These are phyloP conservation scores for Paralichthys olivaceus DNA, from an alignment of 2,113 vertebrate genomes.

Conservation along the genomic window DNA sequence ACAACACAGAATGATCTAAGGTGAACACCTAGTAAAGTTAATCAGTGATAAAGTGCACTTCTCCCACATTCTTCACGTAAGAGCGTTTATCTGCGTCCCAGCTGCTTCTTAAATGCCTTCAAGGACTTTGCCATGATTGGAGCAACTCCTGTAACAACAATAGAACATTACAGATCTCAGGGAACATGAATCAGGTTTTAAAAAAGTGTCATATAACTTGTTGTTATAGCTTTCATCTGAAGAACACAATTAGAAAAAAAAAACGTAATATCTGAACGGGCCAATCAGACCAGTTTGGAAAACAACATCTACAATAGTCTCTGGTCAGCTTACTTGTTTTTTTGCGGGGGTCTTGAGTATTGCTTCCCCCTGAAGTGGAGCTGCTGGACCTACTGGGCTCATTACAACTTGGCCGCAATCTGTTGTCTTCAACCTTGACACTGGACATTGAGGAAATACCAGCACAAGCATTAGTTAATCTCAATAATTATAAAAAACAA, in stretches of 20 bases:
- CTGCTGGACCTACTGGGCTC: conserved; percentile 64
- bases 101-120: conserved; percentile 84
- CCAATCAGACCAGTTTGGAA: no score
- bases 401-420: conserved; percentile 45
- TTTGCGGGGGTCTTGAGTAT: conserved; percentile 78
- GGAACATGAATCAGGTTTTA: background rate
- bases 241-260: no score
- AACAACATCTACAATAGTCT: background rate
- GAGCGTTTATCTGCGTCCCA: conserved; percentile 74
- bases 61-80: conserved; percentile 13
- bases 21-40: conserved; percentile 34
- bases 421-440: conserved; percentile 67
- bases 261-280: no score
- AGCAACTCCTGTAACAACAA: conserved; percentile 80
- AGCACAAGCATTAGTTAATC: background rate
- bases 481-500: background rate
- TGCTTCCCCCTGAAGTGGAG: conserved; percentile 53
- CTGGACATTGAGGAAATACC: conserved; percentile 52
- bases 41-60: conserved; percentile 39
- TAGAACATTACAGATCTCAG: background rate
- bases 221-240: background rate
- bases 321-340: conserved; percentile 83
- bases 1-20: conserved; percentile 38
- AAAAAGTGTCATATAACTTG: background rate
- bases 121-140: conserved; percentile 91